A percentile compares a stretch with the other conserved stretches of the same genome.
Evolutionary conservation across 2,113 vertebrate species (phyloP).

Genomic region (Oreochromis spilurus): DNA sequence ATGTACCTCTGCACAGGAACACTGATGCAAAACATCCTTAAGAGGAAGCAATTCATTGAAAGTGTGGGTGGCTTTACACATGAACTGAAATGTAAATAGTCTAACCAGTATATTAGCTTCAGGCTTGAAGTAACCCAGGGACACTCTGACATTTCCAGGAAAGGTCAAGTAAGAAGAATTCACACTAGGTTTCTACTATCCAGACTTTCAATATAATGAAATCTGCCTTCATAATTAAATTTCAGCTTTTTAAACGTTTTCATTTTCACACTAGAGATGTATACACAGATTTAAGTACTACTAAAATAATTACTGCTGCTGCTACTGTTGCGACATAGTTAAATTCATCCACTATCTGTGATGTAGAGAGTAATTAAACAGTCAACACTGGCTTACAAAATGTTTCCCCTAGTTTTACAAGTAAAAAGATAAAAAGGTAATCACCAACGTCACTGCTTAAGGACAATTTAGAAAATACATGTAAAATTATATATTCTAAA

Average conservation of each 20-base stretch:
- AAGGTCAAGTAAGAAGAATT: background rate
- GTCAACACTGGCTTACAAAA: background rate
- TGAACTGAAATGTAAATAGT: background rate
- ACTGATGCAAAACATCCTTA: background rate
- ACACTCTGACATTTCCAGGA: slow-evolving; percentile 22
- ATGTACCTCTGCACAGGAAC: background rate
- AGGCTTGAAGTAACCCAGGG: background rate
- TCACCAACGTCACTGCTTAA: background rate
- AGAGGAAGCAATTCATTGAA: background rate
- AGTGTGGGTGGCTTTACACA: background rate
- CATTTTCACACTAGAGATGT: background rate
- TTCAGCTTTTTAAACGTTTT: background rate
- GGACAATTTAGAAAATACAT: background rate
- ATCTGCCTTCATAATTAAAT: background rate
- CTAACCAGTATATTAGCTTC: background rate
- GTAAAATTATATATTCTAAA: background rate
- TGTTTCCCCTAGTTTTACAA: background rate
- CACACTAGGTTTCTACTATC: background rate
- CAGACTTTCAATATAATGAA: background rate
- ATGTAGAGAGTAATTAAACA: background rate
- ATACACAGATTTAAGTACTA: background rate
- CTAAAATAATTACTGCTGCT: background rate
- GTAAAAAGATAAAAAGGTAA: background rate
- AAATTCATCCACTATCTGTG: background rate
- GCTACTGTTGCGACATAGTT: background rate